Evolutionary conservation across 2,888 invertebrate species (phyloP), one percentile per base, ranked within the genome.

Genomic region (Pollenia angustigena): DNA sequence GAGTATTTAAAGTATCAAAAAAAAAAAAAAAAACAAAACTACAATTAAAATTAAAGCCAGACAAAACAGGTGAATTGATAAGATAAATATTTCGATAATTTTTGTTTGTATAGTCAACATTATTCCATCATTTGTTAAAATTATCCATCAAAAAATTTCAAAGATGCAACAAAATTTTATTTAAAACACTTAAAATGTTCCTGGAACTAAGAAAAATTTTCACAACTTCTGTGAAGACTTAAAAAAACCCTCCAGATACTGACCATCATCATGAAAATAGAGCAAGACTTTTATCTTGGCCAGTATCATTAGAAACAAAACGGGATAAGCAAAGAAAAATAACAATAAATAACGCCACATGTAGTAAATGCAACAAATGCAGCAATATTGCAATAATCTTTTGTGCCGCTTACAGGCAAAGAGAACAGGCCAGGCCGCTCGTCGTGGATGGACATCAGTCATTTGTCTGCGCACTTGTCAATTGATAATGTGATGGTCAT

Each of bases 41-140:
- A 40, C 44, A 52, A 68, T 81, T 58, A 4, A 42, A 68, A 50
- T 9, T 18, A 42, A 9, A 42, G 0, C 44, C 23, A 68, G 42
- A 48, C 11, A 68, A 58, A 79, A 76, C 86, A 86, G 86, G 86
- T 86, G 86, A 86, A 86, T 72, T 83, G 86, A 86, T 83, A 86
- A 86, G 75, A 81, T 58, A 75, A 80, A 71, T 72, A 23, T 68
- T 64, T 23, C 12, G 54, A 69, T 68, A 54, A 74, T 85, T 74
- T 42, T 50, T 10, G 12, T 56, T 40, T 46, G 18, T n/a, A 46
- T 48, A 54, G 48, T 11, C 23, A 76, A 82, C 46, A 56, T 64
- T 40, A 71, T 58, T 75, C 66, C 54, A 80, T 66, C 75, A 74
- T 75, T 80, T 75, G 72, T 72, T 72, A 58, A 32, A 76, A 76